phyloP scores from a whole-genome alignment of 2,888 invertebrate species.

The Eremobia ochroleuca region DNA sequence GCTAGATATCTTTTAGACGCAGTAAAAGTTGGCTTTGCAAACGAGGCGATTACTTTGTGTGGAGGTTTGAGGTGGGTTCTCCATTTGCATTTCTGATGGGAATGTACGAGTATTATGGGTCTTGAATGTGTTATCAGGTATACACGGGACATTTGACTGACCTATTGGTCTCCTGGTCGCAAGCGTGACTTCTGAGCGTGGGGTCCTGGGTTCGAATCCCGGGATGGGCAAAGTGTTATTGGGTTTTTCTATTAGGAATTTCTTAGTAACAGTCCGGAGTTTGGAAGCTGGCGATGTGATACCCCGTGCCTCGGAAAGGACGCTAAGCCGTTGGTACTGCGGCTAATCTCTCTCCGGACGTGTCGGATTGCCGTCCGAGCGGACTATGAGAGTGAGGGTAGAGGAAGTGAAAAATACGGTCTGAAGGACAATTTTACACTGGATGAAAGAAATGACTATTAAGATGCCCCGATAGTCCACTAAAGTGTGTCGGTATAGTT shows the following conservation, averaged over 20 bases:
- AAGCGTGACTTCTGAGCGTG: background rate
- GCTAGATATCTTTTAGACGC: conserved; percentile 28
- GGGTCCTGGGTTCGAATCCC: background rate
- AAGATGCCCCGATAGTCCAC: background rate
- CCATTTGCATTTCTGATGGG: conserved; percentile 18
- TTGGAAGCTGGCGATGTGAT: too few relatives aligned
- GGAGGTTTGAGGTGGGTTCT: background rate
- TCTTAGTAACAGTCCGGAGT: too few relatives aligned
- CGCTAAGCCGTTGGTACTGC: too few relatives aligned
- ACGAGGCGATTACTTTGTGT: conserved; percentile 13
- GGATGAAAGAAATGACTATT: background rate
- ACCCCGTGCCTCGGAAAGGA: too few relatives aligned
- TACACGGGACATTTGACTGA: background rate
- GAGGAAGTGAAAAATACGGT: too few relatives aligned
- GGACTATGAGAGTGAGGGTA: too few relatives aligned
- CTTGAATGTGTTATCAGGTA: background rate
- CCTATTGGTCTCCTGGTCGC: background rate
- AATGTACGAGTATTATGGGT: background rate
- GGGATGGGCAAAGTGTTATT: background rate
- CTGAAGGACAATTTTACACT: too few relatives aligned
- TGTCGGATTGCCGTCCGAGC: too few relatives aligned
- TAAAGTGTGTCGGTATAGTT: too few relatives aligned
- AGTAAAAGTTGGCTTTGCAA: conserved; percentile 43
- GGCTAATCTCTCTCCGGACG: too few relatives aligned
- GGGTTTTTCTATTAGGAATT: background rate